Percentiles rank a stretch among this genome's conserved stretches.
Conservation (phyloP, 2,113 vertebrate species). For the Beaufortia kweichowensis region DNA sequence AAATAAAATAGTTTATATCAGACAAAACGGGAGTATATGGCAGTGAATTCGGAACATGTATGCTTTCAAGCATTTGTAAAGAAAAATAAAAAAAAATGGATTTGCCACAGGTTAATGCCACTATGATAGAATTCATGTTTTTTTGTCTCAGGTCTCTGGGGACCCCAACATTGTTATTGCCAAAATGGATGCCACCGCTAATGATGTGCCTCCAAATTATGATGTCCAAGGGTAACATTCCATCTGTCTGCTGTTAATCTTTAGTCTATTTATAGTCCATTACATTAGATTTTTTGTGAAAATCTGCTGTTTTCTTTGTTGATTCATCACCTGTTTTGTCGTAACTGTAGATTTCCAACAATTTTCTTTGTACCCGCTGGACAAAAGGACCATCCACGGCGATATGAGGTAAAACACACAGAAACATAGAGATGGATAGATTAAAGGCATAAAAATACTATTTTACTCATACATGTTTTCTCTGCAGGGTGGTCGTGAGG, state of each 20-base stretch:
- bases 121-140: not conserved
- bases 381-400: slow-evolving; percentile 67
- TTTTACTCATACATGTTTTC: not conserved
- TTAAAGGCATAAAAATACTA: not conserved
- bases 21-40: too few relatives aligned
- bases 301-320: not conserved
- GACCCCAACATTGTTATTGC: slow-evolving; percentile 65
- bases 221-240: slow-evolving; percentile 73
- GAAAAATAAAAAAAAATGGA: too few relatives aligned
- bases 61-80: too few relatives aligned
- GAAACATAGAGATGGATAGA: not conserved
- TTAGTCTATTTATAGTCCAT: not conserved
- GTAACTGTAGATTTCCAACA: slow-evolving; percentile 69
- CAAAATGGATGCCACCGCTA: slow-evolving; percentile 74
- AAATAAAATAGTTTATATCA: too few relatives aligned
- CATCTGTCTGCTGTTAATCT: not conserved
- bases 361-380: slow-evolving; percentile 69
- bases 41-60: too few relatives aligned
- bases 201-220: slow-evolving; percentile 70
- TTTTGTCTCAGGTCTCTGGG: slow-evolving; percentile 59
- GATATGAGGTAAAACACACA: slow-evolving; percentile 66
- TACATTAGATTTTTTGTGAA: slow-evolving; percentile 2
- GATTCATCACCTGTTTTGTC: not conserved
- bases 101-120: too few relatives aligned
- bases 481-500: slow-evolving; percentile 68